phyloP scores from a whole-genome alignment of 2,797 vertebrate genomes.

The Pteropus rufus region DNA sequence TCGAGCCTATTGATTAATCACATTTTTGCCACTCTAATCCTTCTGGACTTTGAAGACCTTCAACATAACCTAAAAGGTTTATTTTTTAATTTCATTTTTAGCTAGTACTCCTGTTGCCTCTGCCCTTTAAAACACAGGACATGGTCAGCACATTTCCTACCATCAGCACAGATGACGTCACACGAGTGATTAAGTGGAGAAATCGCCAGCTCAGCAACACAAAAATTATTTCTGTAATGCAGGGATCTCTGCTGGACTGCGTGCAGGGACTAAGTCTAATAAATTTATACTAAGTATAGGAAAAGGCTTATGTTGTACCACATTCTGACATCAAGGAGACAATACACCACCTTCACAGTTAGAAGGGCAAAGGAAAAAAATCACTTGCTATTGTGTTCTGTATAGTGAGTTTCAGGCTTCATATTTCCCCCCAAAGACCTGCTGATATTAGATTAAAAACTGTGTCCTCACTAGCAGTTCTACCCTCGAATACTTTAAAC shows the following conservation, averaged over 20 bases:
- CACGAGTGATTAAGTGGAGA: conserved; percentile 73
- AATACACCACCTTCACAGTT: conserved; percentile 29
- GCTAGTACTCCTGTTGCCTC: conserved; percentile 70
- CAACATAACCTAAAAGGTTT: conserved; percentile 65
- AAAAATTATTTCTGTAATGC: conserved; percentile 68
- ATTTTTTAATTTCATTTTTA: conserved; percentile 76
- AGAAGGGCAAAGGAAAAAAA: conserved; percentile 56
- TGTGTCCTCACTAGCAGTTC: not conserved
- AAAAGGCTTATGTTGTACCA: conserved; percentile 69
- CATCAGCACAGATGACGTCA: conserved; percentile 74
- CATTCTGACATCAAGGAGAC: conserved; percentile 65
- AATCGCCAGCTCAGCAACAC: conserved; percentile 81
- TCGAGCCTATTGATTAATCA: conserved; percentile 7
- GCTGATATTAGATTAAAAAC: conserved; percentile 53
- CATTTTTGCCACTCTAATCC: conserved; percentile 39
- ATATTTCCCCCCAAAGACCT: conserved; percentile 20
- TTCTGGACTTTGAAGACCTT: conserved; percentile 58
- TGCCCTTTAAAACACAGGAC: conserved; percentile 74
- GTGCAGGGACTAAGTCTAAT: conserved; percentile 55
- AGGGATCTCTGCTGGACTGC: conserved; percentile 57
- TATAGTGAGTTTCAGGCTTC: conserved; percentile 51
- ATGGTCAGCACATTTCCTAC: conserved; percentile 82
- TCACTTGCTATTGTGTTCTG: conserved; percentile 53
- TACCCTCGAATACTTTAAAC: conserved; percentile 39
- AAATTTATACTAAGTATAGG: conserved; percentile 50